These are phyloP conservation scores for Caenorhabditis becei DNA, from an alignment of 2,888 invertebrate species.

Conservation along the genomic window DNA sequence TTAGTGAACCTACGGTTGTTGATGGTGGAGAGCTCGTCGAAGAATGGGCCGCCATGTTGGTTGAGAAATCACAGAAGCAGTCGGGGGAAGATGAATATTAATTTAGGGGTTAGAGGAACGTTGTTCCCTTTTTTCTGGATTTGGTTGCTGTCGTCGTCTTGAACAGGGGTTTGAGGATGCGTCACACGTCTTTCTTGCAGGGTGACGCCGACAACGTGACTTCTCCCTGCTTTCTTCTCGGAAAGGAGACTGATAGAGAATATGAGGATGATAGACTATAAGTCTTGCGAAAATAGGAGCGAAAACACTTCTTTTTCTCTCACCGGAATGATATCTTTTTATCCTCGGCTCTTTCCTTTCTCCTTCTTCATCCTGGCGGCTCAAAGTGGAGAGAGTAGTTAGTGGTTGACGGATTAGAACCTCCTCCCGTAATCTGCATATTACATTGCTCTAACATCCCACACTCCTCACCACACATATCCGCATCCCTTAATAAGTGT, in stretches of 20 bases:
- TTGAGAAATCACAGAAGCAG: slow-evolving; percentile 25
- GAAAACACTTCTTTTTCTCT: slow-evolving; percentile 53
- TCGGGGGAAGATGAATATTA: slow-evolving; percentile 27
- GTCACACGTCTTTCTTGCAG: slow-evolving; percentile 16
- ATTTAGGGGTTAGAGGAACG: slow-evolving; percentile 22
- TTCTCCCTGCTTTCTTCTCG: slow-evolving; percentile 29
- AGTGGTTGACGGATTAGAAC: slow-evolving; percentile 52
- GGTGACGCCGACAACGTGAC: slow-evolving; percentile 33
- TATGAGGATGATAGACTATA: slow-evolving; percentile 53
- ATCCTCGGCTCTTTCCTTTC: slow-evolving; percentile 51
- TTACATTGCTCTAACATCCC: slow-evolving; percentile 45
- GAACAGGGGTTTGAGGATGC: slow-evolving; percentile 10
- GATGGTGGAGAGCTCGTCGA: slow-evolving; percentile 30
- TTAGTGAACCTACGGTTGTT: slow-evolving; percentile 53
- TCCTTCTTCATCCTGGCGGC: slow-evolving; percentile 39
- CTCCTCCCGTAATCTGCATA: slow-evolving; percentile 59
- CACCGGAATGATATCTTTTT: slow-evolving; percentile 62
- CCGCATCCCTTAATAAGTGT: slow-evolving; percentile 19
- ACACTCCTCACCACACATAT: slow-evolving; percentile 10
- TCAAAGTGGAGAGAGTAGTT: slow-evolving; percentile 31
- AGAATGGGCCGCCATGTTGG: slow-evolving; percentile 43
- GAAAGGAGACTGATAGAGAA: slow-evolving; percentile 52
- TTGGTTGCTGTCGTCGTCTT: not conserved
- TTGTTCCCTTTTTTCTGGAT: not conserved
- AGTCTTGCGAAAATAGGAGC: slow-evolving; percentile 38